Evolutionary conservation across 2,797 vertebrate species (phyloP).

Genomic region (Limnodromus scolopaceus): DNA sequence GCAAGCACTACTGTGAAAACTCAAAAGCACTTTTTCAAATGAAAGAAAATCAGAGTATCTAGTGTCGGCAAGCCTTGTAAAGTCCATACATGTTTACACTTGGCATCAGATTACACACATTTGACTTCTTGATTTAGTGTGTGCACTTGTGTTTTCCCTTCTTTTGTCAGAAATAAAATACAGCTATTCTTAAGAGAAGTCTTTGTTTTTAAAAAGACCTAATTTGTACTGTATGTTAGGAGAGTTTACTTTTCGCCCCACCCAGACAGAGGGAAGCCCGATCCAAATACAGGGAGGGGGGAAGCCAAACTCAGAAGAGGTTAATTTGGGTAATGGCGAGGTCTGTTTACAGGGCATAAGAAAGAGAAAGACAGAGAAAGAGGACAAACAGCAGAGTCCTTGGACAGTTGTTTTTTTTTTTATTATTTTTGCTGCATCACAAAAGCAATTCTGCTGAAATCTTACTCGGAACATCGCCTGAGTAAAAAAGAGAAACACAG

Average conservation of each 20-base stretch:
- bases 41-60: slow-evolving; percentile 63
- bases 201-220: slow-evolving; percentile 59
- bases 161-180: slow-evolving; percentile 73
- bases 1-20: slow-evolving; percentile 61
- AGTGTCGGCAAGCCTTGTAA: slow-evolving; percentile 63
- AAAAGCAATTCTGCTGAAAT: slow-evolving; percentile 67
- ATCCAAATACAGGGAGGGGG: neutral
- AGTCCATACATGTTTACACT: slow-evolving; percentile 66
- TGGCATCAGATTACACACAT: slow-evolving; percentile 73
- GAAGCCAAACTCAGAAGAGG: slow-evolving; percentile 9
- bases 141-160: slow-evolving; percentile 63
- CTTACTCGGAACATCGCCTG: slow-evolving; percentile 60
- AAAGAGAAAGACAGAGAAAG: neutral
- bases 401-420: neutral
- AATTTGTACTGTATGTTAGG: slow-evolving; percentile 65
- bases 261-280: slow-evolving; percentile 5
- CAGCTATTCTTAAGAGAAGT: slow-evolving; percentile 57
- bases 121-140: slow-evolving; percentile 73
- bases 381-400: neutral
- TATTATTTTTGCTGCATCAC: slow-evolving; percentile 32
- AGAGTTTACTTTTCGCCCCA: slow-evolving; percentile 24
- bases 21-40: slow-evolving; percentile 71
- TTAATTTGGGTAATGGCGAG: neutral
- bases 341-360: neutral
- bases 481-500: slow-evolving; percentile 72